Evolutionary conservation across 2,888 invertebrate species (phyloP), one percentile per base, ranked within the genome.

Genomic region (Ellobium chinense): DNA sequence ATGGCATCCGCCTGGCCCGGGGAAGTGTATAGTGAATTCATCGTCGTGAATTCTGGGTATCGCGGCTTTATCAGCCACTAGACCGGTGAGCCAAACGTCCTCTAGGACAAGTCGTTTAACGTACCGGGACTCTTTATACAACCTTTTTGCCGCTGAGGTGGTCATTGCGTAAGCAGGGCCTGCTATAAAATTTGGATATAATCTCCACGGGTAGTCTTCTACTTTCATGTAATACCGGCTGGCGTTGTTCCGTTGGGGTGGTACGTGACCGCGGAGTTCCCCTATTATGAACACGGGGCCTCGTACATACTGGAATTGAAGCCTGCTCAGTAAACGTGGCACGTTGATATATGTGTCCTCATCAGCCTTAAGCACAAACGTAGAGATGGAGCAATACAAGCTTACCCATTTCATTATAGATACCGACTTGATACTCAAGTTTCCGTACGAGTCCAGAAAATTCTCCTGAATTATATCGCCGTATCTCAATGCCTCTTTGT

Each of bases 111-210:
- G 94, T 93, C 96, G 96, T 76, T 95, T 95, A 88, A 94, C 95
- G 85, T 95, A 94, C 84, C 96, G 94, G 37, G 97, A 95, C 68
- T 95, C 95, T 29, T 93, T 92, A 92, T 96, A 96, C 81, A 97
- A 93, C 88, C 95, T 95, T 80, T 95, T 94, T 63, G 97, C 94
- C 76, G 96, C 94, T 92, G 96, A 96, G 74, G 95, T 95, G 74
- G 96, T 95, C 92, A 98, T 92, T 75, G 97, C 94, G 94, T 98
- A 98, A 21, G 97, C 97, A 31, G 98, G 97, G 2, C 98, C 98
- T 2, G 98, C 97, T n/a, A 96, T 96, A 93, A 98, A 98, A 91
- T 96, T 96, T 3, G 98, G 98, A 93, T 96, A 97, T 83, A 95
- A 94, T 4, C 94, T 91, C n/a, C 95, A 95, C 88, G 95, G 95